Evolutionary conservation across 2,888 invertebrate species (phyloP).

Genomic region (Cheilosia variabilis): DNA sequence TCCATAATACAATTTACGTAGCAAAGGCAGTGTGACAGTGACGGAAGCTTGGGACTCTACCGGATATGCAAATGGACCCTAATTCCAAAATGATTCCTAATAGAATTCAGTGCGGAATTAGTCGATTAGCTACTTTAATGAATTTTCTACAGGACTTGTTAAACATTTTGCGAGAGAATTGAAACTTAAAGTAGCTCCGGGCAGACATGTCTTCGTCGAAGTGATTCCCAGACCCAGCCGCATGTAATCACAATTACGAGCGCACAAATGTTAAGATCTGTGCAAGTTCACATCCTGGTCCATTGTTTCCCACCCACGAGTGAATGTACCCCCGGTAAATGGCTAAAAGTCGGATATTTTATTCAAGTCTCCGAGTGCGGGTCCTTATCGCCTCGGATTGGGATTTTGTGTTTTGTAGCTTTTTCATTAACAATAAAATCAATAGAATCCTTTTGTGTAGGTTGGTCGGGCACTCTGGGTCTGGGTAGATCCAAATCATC

Average conservation of each 20-base stretch:
- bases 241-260: slow-evolving; percentile 55
- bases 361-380: slow-evolving; percentile 66
- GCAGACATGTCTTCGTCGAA: slow-evolving; percentile 22
- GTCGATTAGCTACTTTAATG: slow-evolving; percentile 64
- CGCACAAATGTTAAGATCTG: slow-evolving; percentile 28
- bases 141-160: slow-evolving; percentile 60
- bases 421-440: slow-evolving; percentile 76
- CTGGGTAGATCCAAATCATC: slow-evolving; percentile 45
- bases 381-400: slow-evolving; percentile 67
- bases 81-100: slow-evolving; percentile 73
- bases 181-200: not conserved
- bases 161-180: not conserved
- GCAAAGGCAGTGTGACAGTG: slow-evolving; percentile 51
- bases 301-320: slow-evolving; percentile 38
- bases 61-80: slow-evolving; percentile 71
- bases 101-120: slow-evolving; percentile 66
- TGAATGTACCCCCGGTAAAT: slow-evolving; percentile 8
- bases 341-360: slow-evolving; percentile 66
- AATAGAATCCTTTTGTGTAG: slow-evolving; percentile 74
- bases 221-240: slow-evolving; percentile 24
- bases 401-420: slow-evolving; percentile 74
- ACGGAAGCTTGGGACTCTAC: slow-evolving; percentile 12
- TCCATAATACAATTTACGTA: slow-evolving; percentile 62
- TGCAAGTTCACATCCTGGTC: slow-evolving; percentile 35
- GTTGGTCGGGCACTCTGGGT: slow-evolving; percentile 5